A percentile compares a stretch with the other conserved stretches of the same genome.
These are phyloP conservation scores for Thalpophila matura DNA, from an alignment of 2,888 invertebrate species.

Conservation along the genomic window DNA sequence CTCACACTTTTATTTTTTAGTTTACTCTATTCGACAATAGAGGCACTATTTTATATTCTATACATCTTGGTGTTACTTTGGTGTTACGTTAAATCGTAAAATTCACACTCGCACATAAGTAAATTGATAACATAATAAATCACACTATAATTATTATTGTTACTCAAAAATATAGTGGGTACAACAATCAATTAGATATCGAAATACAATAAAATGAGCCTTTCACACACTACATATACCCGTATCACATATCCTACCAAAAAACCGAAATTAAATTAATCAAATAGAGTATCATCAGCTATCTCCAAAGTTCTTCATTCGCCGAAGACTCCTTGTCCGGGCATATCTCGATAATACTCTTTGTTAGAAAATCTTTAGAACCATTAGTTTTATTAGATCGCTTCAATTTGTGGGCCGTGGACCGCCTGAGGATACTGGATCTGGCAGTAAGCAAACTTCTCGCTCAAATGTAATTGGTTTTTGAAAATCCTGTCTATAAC, in stretches of 20 bases:
- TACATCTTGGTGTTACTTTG: neutral
- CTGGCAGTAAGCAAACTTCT: constrained; percentile 50
- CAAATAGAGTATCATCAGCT: constrained; percentile 56
- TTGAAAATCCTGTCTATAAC: constrained; percentile 47
- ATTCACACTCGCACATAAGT: neutral
- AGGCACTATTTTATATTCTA: neutral
- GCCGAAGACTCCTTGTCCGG: constrained; percentile 27
- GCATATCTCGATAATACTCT: constrained; percentile 67
- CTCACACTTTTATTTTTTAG: neutral
- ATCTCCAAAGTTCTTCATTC: constrained; percentile 54
- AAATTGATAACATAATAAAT: too few species aligned
- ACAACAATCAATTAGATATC: constrained; percentile 1
- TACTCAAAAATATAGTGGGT: too few species aligned
- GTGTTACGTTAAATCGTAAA: neutral
- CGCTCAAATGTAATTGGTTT: constrained; percentile 69
- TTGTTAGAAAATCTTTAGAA: constrained; percentile 67
- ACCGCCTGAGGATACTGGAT: constrained; percentile 42
- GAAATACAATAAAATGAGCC: neutral
- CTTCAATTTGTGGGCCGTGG: constrained; percentile 62
- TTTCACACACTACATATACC: too few species aligned
- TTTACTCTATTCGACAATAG: neutral
- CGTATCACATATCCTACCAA: neutral
- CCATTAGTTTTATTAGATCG: constrained; percentile 72
- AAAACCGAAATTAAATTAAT: constrained; percentile 54
- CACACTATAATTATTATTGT: too few species aligned